Conservation (phyloP, 2,888 invertebrate genomes). For the Ormyrus thymus region DNA sequence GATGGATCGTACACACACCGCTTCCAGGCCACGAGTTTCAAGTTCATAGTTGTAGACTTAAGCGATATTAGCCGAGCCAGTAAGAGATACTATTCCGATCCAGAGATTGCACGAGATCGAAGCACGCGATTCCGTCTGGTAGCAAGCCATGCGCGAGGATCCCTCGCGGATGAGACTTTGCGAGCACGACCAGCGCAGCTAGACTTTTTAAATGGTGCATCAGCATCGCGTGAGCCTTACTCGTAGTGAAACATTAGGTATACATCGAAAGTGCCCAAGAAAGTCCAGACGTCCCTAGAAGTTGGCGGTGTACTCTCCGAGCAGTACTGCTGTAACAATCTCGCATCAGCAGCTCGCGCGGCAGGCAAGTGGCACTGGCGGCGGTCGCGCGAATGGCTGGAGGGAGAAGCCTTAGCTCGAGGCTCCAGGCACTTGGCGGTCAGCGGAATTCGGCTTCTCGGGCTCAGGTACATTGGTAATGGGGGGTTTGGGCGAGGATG, state of each 20-base stretch:
- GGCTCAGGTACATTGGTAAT: conserved; percentile 66
- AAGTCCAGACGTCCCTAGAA: conserved; percentile 69
- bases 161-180: conserved; percentile 53
- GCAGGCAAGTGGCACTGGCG: neutral
- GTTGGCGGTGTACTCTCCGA: neutral
- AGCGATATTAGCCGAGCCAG: neutral
- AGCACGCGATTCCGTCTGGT: conserved; percentile 11
- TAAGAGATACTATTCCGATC: neutral
- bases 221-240: conserved; percentile 64
- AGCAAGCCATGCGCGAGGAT: neutral
- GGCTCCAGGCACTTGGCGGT: neutral
- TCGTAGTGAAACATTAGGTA: conserved; percentile 69
- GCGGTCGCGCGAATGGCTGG: conserved; percentile 53
- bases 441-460: neutral
- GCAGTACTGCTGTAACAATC: neutral
- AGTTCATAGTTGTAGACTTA: neutral
- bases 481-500: conserved; percentile 74
- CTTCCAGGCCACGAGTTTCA: conserved; percentile 15
- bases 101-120: neutral
- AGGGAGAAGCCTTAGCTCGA: neutral
- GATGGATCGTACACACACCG: neutral
- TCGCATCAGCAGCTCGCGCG: no score
- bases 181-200: conserved; percentile 41
- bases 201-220: conserved; percentile 71
- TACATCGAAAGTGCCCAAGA: conserved; percentile 69